Base-by-base conservation (phyloP, 2,888 invertebrate species). In the Galerucella calmariensis region DNA sequence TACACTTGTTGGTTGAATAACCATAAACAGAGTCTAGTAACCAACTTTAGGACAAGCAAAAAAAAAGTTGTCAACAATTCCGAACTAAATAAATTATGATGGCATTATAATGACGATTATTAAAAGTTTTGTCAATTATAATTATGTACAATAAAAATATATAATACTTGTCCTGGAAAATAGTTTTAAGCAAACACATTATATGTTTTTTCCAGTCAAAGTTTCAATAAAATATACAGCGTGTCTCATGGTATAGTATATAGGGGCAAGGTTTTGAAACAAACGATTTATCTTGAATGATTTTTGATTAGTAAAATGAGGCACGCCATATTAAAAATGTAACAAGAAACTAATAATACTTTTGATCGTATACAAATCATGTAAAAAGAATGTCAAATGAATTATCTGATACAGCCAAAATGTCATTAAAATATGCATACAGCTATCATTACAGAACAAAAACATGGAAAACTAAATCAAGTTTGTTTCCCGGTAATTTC, bases 321-420 rank as follows among this genome's bases (percentile, higher is more conserved):
- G 14, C 20, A 20, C 56, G 20, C 20, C 2, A 16, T 16, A 56
- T 56, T 20, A 5, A 14, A 51, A 51, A 51, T 51, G n/a, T 62
- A 62, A 62, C 62, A 65, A 46, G 16, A 65, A 6, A 65, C 63
- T 65, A 65, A 65, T 65, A 65, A 65, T 65, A 65, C 63, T 65
- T 44, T 65, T 46, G 9, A 46, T 65, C 46, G 63, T 46, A 65
- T 65, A 65, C 61, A 35, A 56, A 56, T 20, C 56, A 16, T 56
- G 53, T 53, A 5, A 53, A 48, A 53, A 53, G 53, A 14, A 53
- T n/a, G n/a, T 53, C 8, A 53, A 14, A n/a, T 53, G 53, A 53
- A 53, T 53, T 16, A 53, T 2, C n/a, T 48, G 46, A 48, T 48
- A 48, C 12, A 48, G 46, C 46, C 12, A 48, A 48, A 48, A 35